Base-by-base conservation (phyloP, 2,797 vertebrate species). In the Rhinichthys osculus region DNA sequence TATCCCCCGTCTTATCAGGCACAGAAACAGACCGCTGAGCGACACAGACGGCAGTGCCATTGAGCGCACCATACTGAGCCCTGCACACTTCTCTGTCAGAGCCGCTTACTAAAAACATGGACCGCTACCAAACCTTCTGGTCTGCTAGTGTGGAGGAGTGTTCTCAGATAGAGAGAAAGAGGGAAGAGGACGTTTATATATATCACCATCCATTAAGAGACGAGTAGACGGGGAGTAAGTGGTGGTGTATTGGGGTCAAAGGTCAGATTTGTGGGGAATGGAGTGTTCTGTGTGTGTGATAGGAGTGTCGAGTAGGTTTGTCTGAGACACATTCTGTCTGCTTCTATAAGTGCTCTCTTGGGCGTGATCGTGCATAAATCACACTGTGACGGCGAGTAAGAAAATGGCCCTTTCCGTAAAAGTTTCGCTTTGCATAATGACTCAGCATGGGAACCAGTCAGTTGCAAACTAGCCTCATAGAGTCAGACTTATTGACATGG, bases 211-310 rank as follows among this genome's bases (percentile, higher is more conserved):
- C 78, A 83, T 84, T 84, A 80, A 76, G 52, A 69, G 87, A 54
- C 19, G n/a, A 82, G 42, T 66, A 81, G 66, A 77, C 19, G 70
- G 64, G 81, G 70, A 77, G 86, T 52, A 57, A 85, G 72, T 69
- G 85, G 27, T 62, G 57, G 66, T 4, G 17, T 62, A 78, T 85
- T 11, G 16, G 83, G 90, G 91, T 93, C 89, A 93, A 83, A 89
- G 93, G 89, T 92, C 84, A 92, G 35, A 85, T 73, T 74, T 87
- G 82, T 81, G 87, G 86, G 78, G 90, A 91, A 91, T 90, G 89
- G 84, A 88, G 74, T 72, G 82, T 69, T 76, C n/a, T 81, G 14
- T 70, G 17, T 64, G 77, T 76, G 62, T 78, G 70, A 52, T 35
- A 7, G 6, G 27, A 21, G 17, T 3, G 59, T 50, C n/a, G 38